phyloP scores from a whole-genome alignment of 2,113 vertebrate genomes.

The Gymnobelideus leadbeateri region DNA sequence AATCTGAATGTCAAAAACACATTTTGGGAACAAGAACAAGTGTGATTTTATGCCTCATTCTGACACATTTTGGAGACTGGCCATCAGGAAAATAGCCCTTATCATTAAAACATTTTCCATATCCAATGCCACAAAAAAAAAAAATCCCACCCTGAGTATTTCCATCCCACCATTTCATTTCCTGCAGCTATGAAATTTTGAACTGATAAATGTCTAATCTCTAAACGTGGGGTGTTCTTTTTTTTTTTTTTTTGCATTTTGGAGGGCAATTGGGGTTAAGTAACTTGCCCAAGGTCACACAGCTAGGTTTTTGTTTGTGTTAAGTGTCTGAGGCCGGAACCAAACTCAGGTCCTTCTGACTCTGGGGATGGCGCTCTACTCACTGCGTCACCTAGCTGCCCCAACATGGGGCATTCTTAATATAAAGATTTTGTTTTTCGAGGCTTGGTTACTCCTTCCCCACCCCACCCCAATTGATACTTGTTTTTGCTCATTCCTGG shows the following conservation, averaged over 20 bases:
- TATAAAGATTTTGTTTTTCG: neutral
- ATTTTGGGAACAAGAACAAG: slow-evolving; percentile 38
- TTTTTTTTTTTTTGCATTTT: too few relatives aligned
- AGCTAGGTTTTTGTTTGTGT: too few relatives aligned
- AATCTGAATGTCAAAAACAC: slow-evolving; percentile 58
- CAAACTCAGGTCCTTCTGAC: too few relatives aligned
- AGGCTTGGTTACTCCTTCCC: neutral
- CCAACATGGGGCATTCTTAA: slow-evolving; percentile 34
- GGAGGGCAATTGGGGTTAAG: too few relatives aligned
- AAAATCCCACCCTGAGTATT: neutral
- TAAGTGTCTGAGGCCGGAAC: too few relatives aligned
- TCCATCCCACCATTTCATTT: slow-evolving; percentile 28
- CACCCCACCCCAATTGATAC: neutral
- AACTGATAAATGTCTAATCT: slow-evolving; percentile 28
- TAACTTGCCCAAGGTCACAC: too few relatives aligned
- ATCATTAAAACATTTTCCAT: slow-evolving; percentile 22
- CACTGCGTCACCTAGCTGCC: too few relatives aligned
- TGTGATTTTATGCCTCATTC: slow-evolving; percentile 46
- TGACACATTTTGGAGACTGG: slow-evolving; percentile 56
- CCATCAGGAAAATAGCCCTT: slow-evolving; percentile 35
- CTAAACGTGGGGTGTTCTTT: slow-evolving; percentile 10
- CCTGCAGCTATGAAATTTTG: slow-evolving; percentile 21
- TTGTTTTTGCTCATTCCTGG: slow-evolving; percentile 19
- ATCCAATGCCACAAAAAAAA: slow-evolving; percentile 35
- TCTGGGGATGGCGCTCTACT: too few relatives aligned